phyloP scores from a whole-genome alignment of 2,888 invertebrate species.

The Chrysina gloriosa region DNA sequence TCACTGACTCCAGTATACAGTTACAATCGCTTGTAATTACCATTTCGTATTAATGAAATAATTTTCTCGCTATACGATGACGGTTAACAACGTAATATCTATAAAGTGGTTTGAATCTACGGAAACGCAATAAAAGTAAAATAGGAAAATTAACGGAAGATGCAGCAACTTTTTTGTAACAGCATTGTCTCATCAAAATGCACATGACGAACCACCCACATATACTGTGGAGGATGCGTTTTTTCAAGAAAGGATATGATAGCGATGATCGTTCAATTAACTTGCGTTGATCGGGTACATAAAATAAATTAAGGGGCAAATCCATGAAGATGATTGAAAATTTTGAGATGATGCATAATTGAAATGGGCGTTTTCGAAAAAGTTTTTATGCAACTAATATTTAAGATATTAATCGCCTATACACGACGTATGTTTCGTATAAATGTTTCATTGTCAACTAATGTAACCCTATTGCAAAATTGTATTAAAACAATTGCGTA shows the following conservation, averaged over 20 bases:
- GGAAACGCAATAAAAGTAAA: neutral
- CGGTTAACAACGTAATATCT: neutral
- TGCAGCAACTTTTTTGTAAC: neutral
- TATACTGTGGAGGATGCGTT: neutral
- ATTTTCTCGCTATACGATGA: neutral
- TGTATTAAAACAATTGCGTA: no score
- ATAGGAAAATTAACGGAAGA: no score
- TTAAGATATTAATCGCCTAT: no score
- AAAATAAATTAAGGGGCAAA: neutral
- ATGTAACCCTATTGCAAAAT: no score
- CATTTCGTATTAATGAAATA: neutral
- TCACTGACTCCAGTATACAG: conserved; percentile 1
- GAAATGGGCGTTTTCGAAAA: no score
- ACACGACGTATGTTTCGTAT: no score
- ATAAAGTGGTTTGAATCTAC: neutral
- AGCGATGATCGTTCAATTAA: neutral
- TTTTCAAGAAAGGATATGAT: no score
- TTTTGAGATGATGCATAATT: no score
- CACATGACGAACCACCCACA: neutral
- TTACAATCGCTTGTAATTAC: neutral
- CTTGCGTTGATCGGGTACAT: neutral
- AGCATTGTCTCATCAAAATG: neutral
- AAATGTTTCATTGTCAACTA: no score
- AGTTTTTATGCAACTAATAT: no score
- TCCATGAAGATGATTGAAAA: neutral